Conservation (phyloP, 2,113 vertebrate species). For the Rhinolophus sinicus region DNA sequence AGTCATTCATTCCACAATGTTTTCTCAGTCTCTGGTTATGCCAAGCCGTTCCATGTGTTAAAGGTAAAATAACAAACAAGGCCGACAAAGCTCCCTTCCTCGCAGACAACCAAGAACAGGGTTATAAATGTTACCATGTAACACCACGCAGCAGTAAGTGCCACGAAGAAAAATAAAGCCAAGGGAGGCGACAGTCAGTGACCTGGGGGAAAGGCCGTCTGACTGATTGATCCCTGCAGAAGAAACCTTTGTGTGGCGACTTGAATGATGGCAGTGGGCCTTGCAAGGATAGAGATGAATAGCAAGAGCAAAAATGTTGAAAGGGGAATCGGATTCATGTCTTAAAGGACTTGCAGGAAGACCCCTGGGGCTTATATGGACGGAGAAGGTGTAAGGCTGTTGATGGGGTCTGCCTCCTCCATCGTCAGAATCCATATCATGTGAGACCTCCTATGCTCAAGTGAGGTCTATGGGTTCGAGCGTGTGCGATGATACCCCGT, state of each 20-base stretch:
- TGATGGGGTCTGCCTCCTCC: too few relatives aligned
- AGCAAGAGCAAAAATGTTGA: neutral
- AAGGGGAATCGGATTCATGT: neutral
- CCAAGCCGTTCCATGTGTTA: neutral
- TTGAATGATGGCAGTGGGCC: neutral
- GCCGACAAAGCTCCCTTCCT: neutral
- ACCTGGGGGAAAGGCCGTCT: too few relatives aligned
- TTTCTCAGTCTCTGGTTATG: neutral
- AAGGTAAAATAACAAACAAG: neutral
- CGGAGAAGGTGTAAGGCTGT: neutral
- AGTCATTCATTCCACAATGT: neutral
- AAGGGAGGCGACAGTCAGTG: neutral
- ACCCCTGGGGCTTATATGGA: fast-evolving
- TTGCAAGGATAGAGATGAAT: neutral
- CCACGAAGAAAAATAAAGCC: neutral
- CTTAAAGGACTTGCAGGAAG: neutral
- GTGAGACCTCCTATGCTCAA: neutral
- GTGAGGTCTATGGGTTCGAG: neutral
- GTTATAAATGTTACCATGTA: too few relatives aligned
- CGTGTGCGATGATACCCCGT: neutral
- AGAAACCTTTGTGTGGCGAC: neutral
- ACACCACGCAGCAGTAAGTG: neutral
- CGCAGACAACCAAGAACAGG: neutral
- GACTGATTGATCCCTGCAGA: neutral
- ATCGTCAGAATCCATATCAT: fast-evolving